A percentile compares a stretch with the other conserved stretches of the same genome.
Evolutionary conservation across 2,888 invertebrate species (phyloP).

Genomic region (Ennomos quercinarius): DNA sequence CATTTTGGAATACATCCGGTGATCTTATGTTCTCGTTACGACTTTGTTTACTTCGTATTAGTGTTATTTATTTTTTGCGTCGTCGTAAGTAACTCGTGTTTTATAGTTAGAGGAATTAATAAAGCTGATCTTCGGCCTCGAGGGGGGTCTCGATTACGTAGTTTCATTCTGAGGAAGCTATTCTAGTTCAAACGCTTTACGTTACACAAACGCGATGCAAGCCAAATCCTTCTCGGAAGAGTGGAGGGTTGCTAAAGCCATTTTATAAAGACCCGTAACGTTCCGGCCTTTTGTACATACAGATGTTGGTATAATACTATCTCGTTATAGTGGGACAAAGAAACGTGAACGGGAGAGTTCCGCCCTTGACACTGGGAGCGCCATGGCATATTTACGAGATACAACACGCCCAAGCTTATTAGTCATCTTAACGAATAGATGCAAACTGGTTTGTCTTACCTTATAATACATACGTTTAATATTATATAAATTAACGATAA

Average conservation of each 20-base stretch:
- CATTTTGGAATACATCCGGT: constrained; percentile 23
- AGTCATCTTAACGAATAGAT: constrained; percentile 27
- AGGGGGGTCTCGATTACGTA: constrained; percentile 48
- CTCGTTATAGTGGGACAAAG: constrained; percentile 51
- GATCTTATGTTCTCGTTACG: constrained; percentile 24
- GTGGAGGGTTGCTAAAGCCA: constrained; percentile 45
- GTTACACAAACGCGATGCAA: constrained; percentile 52
- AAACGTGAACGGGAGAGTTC: constrained; percentile 52
- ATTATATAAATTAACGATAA: neutral
- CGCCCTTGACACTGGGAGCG: constrained; percentile 73
- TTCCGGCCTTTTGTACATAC: constrained; percentile 33
- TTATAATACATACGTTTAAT: too few relatives aligned
- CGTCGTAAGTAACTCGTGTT: constrained; percentile 28
- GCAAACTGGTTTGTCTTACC: constrained; percentile 25
- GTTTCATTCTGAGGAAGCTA: constrained; percentile 56
- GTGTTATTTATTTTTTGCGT: constrained; percentile 6
- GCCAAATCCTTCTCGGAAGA: constrained; percentile 49
- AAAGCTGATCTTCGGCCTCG: constrained; percentile 42
- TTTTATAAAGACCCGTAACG: constrained; percentile 46
- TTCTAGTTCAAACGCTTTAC: constrained; percentile 52
- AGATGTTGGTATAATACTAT: constrained; percentile 44
- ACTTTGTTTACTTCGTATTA: constrained; percentile 29
- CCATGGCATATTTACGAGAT: constrained; percentile 58
- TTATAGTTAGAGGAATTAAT: constrained; percentile 48
- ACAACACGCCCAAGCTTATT: constrained; percentile 51